Evolutionary conservation across 1,140 invertebrate genomes (phyloP), one percentile per base, ranked within the genome.

Genomic region (Aphelinus certus): DNA sequence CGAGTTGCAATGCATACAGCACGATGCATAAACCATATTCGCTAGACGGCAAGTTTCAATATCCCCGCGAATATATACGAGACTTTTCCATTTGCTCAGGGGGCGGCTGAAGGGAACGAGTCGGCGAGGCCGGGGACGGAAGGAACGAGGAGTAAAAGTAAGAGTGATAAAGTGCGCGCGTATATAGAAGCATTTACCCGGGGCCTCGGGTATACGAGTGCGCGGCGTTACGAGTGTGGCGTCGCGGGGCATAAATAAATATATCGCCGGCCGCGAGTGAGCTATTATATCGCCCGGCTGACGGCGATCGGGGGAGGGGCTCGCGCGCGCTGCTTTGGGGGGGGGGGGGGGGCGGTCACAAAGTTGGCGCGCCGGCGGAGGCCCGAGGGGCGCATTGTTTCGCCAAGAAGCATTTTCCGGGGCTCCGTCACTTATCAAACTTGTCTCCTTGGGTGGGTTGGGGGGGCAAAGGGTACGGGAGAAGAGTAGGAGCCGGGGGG

Each of bases 41-140:
- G 55, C 48, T 7, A 10, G 58, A 68, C 65, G 47, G 42, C 58
- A 7, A 3, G n/a, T 61, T 66, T 76, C 74, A 60, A 76, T 76
- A 71, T 76, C 48, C 4, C 51, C 51, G 4, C 62, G 64, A 71
- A 71, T 76, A 60, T 26, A 26, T 76, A 76, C 56, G 74, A 60
- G 74, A 76, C 74, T 76, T 76, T 76, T 76, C 74, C 74, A 76
- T 76, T 76, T 76, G 10, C 74, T 62, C 47, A n/a, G 49, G 26
- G 26, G 26, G 57, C 64, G 43, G 62, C 49, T 47, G 61, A 42
- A 67, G 62, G 7, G 45, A 26, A 42, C 47, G 42, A 2, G 48
- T 9, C 58, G 49, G 3, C 26, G 26, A 26, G 26, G 26, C 26
- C 26, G 26, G 51, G 9, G 51, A 53, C 4, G 9, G 9, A 53